Evolutionary conservation across 1,140 invertebrate genomes (phyloP), one percentile per base, ranked within the genome.

Genomic region (Thrips palmi): DNA sequence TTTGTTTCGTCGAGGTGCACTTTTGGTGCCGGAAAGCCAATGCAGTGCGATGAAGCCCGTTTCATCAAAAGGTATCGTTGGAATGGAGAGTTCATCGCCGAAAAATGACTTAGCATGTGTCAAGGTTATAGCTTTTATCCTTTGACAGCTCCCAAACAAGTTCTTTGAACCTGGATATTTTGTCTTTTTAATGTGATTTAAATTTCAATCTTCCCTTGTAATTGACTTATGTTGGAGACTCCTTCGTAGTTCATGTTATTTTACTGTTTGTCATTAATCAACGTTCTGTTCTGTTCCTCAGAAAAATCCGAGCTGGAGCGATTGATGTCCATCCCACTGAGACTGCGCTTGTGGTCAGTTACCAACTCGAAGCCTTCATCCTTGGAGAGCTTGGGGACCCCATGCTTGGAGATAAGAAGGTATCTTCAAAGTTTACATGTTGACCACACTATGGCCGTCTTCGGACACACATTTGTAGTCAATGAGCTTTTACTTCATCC

Each of bases 301-400:
- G 79, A 47, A 78, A 80, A 57, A 74, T 84, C 28, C 76, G 77
- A 62, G 77, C 79, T 33, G 82, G 83, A 6, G 73, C 70, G 31
- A 68, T 92, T 43, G 85, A 91, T 64, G 84, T 86, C 4, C 87
- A 92, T 65, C 84, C 87, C 12, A 82, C 77, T 37, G 79, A 91
- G 52, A 81, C 83, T 53, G 85, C 85, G 24, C 55, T 92, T n/a
- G 72, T 92, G 33, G 74, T 92, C 15, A 83, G 83, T 58, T 92
- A 91, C 65, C 78, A 86, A 56, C 60, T 89, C 21, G 81, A 89
- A 54, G 84, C 84, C 20, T 72, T 81, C 4, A 78, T 91, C 43
- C 63, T 88, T 28, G 80, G 80, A 12, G 75, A 85, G 54, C 59
- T 78, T 40, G 84, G 81, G 30, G 78, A 85, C 60, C 74, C 77